These are phyloP conservation scores for Pyrrhura leucotis DNA, from an alignment of 2,797 vertebrate species.

Conservation along the genomic window DNA sequence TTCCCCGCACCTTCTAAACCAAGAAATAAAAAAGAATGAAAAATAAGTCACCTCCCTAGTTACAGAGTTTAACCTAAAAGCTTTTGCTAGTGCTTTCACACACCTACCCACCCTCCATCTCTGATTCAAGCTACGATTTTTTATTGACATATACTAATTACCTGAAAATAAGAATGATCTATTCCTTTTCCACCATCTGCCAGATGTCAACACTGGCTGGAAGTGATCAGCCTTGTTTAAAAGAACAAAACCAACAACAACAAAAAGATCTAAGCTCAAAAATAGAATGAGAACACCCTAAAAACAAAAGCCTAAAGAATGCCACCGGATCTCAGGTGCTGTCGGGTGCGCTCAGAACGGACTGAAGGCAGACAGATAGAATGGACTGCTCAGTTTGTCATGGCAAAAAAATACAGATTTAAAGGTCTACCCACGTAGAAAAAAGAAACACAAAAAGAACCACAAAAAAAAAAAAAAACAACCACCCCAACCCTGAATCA, in stretches of 20 bases:
- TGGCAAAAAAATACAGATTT: conserved; percentile 1
- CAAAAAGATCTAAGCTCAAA: background rate
- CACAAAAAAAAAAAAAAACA: background rate
- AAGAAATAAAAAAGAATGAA: background rate
- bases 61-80: background rate
- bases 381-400: conserved; percentile 58
- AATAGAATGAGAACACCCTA: conserved; percentile 6
- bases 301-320: conserved; percentile 15
- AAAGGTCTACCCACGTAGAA: conserved; percentile 13
- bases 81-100: background rate
- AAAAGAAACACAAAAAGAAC: background rate
- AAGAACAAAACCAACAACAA: background rate
- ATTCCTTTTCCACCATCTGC: conserved; percentile 42
- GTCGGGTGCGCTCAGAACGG: conserved; percentile 35
- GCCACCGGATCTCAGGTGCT: conserved; percentile 33
- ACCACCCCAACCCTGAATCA: conserved; percentile 15
- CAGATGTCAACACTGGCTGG: conserved; percentile 60
- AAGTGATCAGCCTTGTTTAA: conserved; percentile 53
- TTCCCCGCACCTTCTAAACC: background rate
- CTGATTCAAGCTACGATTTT: conserved; percentile 38
- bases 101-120: conserved; percentile 12
- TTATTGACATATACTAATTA: conserved; percentile 66
- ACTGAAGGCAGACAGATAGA: conserved; percentile 63
- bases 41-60: background rate
- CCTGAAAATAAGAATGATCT: conserved; percentile 64